Evolutionary conservation across 2,888 invertebrate genomes (phyloP), one percentile per base, ranked within the genome.

Genomic region (Anagyrus pseudococci): DNA sequence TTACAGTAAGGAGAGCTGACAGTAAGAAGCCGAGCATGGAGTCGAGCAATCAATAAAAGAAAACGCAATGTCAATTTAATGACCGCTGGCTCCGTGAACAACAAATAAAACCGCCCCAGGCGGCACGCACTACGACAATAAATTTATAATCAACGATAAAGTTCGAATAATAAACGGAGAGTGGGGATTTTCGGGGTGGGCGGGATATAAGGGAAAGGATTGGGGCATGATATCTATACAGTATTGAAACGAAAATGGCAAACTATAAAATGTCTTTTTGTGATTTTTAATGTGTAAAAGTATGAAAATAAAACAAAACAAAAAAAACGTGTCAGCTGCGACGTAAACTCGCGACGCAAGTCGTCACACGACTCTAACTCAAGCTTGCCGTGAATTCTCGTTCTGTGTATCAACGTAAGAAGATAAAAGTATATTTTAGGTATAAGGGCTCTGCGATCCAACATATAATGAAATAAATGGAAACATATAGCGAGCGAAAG

Each of bases 381-480:
- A 22, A 49, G 46, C 55, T 64, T 23, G 56, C 41, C 47, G 49
- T 53, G 40, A 33, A 48, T 58, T 56, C n/a, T n/a, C 22, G 56
- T 52, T 50, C 23, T n/a, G 40, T 53, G 54, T 63, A 48, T 37
- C 26, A 43, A 52, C 8, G 15, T 52, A 56, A 52, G 40, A 22
- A 41, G 2, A 13, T 13, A 37, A 37, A 37, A 37, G 15, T 29
- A 37, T 37, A 37, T 37, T 37, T 50, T 60, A 60, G 43, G 25
- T 43, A 23, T 60, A 60, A 60, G 43, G 56, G 53, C 44, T 53
- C 57, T 53, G 53, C 49, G 54, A 58, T 58, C 17, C n/a, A 52
- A 64, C 71, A 69, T 59, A 72, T 15, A 37, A 37, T 73, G 74
- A 77, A 75, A 77, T 76, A 76, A 71, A 68, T 64, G 69, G 75